phyloP scores from a whole-genome alignment of 2,888 invertebrate species.

The Dicyrtomina minuta region DNA sequence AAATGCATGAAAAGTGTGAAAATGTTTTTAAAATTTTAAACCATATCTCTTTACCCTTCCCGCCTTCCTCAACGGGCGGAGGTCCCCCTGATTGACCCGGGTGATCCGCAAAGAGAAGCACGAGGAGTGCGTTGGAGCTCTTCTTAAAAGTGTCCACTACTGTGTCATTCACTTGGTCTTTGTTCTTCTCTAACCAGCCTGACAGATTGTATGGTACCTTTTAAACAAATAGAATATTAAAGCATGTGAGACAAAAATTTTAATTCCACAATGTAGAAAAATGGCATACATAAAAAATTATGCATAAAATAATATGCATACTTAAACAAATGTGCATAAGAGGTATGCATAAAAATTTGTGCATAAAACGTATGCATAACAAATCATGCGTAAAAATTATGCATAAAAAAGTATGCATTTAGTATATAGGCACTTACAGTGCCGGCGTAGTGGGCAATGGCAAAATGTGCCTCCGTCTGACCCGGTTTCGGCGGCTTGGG shows the following conservation, averaged over 20 bases:
- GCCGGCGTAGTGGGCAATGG: constrained; percentile 99
- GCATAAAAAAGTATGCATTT: no score
- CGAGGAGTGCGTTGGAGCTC: constrained; percentile 78
- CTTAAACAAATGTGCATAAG: no score
- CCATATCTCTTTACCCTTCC: constrained; percentile 69
- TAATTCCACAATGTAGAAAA: no score
- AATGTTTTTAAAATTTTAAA: no score
- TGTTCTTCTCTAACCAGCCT: constrained; percentile 99
- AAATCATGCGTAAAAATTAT: no score
- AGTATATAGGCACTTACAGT: no score
- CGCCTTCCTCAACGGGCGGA: constrained; percentile 69
- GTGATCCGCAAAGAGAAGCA: constrained; percentile 93
- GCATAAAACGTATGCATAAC: no score
- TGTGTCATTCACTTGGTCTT: constrained; percentile 99
- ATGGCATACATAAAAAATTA: no score
- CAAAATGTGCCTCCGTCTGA: constrained; percentile 95
- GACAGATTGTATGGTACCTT: constrained; percentile 97
- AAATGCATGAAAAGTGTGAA: no score
- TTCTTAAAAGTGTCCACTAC: constrained; percentile 97
- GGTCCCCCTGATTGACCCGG: constrained; percentile 83
- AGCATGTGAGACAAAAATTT: no score
- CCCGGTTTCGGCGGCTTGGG: constrained; percentile 97
- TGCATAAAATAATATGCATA: no score
- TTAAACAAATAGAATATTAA: constrained; percentile 50
- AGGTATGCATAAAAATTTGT: no score